A percentile compares a stretch with the other conserved stretches of the same genome.
phyloP scores from a whole-genome alignment of 30 jellyfish, hydroid and myxozoan genomes.

The Cassiopea xamachana region DNA sequence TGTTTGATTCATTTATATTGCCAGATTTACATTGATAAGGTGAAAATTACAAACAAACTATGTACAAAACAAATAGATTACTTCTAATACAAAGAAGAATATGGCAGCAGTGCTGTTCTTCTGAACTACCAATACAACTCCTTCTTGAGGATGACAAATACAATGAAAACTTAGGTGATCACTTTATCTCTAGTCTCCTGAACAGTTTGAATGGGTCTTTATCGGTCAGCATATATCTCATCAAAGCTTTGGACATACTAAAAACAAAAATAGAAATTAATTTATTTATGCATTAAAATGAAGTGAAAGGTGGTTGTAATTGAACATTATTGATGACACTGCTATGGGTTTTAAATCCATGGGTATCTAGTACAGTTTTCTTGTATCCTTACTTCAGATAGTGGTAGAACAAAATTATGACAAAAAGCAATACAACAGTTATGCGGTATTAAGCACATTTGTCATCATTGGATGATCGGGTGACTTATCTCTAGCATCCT shows the following conservation, averaged over 20 bases:
- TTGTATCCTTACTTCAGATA: no score
- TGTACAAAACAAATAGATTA: neutral
- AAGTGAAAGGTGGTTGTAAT: neutral
- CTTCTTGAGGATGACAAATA: neutral
- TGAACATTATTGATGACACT: neutral
- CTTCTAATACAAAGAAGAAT: neutral
- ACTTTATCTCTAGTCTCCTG: neutral
- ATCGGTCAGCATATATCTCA: constrained; percentile 47
- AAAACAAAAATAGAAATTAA: neutral
- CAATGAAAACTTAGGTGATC: no score
- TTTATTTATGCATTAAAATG: neutral
- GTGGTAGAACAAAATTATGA: no score
- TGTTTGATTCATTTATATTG: neutral
- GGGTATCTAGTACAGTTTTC: no score
- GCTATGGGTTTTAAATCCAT: no score
- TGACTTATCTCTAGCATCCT: no score
- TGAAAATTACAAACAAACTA: neutral
- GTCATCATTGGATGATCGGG: no score
- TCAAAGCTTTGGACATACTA: constrained; percentile 58
- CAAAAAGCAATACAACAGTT: no score
- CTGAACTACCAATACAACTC: no score
- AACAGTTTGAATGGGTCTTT: neutral
- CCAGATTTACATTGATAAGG: neutral
- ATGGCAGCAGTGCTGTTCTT: no score
- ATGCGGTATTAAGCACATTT: no score